These are phyloP conservation scores for Macrotis lagotis DNA, from an alignment of 2,113 vertebrate genomes.

Conservation along the genomic window DNA sequence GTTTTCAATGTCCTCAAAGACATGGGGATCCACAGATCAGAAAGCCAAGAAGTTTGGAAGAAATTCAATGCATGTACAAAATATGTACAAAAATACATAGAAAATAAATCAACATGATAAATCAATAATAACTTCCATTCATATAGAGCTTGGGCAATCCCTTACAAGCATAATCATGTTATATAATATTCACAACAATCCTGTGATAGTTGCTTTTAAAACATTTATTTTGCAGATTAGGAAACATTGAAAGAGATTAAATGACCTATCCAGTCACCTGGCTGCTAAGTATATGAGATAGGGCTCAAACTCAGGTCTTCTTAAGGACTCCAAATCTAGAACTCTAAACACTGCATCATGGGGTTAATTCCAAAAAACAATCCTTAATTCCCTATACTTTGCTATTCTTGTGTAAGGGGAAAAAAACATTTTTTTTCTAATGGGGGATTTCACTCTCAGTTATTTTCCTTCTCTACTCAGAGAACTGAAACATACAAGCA, in stretches of 20 bases:
- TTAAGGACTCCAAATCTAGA: neutral
- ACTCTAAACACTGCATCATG: neutral
- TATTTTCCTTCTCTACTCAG: constrained; percentile 33
- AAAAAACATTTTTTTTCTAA: too few species aligned
- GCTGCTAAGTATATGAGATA: neutral
- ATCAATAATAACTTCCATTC: neutral
- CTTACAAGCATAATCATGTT: neutral
- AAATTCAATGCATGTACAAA: neutral
- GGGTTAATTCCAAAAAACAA: neutral
- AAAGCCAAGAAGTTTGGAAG: neutral
- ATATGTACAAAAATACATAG: neutral
- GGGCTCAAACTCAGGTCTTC: neutral
- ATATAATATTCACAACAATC: neutral
- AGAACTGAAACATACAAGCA: constrained; percentile 54
- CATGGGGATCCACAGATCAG: neutral
- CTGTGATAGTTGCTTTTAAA: neutral
- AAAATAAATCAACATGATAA: neutral
- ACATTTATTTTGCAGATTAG: neutral
- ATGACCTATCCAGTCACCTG: neutral
- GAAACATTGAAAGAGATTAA: neutral
- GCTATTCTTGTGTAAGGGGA: neutral
- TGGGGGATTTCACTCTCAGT: too few species aligned
- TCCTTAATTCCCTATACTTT: neutral
- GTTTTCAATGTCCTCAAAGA: neutral
- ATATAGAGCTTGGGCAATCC: neutral